phyloP scores from a whole-genome alignment of 2,888 invertebrate genomes.

The Kryphioiulus occultus region DNA sequence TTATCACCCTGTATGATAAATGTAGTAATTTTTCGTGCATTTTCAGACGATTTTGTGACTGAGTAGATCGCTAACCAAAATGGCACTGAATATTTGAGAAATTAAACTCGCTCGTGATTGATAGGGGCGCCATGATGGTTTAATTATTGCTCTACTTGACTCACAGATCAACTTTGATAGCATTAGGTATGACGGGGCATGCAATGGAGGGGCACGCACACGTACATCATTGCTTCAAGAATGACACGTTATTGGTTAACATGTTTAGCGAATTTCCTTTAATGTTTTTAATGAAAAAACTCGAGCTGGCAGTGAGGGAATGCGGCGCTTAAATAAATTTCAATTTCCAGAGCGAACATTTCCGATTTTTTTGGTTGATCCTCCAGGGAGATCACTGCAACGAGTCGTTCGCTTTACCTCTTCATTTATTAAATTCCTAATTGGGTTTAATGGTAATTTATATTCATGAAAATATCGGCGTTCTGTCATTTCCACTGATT shows the following conservation, averaged over 20 bases:
- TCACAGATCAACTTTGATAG: not conserved
- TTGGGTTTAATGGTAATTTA: slow-evolving; percentile 32
- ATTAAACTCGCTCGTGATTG: no score
- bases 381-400: not conserved
- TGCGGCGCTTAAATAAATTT: slow-evolving; percentile 18
- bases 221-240: not conserved
- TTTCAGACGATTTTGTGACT: no score
- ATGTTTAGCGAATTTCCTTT: not conserved
- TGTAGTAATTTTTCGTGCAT: no score
- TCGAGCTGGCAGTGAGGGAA: not conserved
- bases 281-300: not conserved
- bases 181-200: not conserved
- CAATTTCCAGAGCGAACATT: not conserved
- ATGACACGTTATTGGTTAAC: not conserved
- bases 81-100: no score
- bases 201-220: not conserved
- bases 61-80: no score
- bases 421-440: slow-evolving; percentile 32
- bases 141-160: not conserved
- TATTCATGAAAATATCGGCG: slow-evolving; percentile 32
- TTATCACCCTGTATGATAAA: no score
- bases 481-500: slow-evolving; percentile 36
- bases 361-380: not conserved
- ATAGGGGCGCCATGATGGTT: no score
- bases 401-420: not conserved